These are phyloP conservation scores for Cebidichthys violaceus DNA, from an alignment of 2,113 vertebrate genomes.

Conservation along the genomic window DNA sequence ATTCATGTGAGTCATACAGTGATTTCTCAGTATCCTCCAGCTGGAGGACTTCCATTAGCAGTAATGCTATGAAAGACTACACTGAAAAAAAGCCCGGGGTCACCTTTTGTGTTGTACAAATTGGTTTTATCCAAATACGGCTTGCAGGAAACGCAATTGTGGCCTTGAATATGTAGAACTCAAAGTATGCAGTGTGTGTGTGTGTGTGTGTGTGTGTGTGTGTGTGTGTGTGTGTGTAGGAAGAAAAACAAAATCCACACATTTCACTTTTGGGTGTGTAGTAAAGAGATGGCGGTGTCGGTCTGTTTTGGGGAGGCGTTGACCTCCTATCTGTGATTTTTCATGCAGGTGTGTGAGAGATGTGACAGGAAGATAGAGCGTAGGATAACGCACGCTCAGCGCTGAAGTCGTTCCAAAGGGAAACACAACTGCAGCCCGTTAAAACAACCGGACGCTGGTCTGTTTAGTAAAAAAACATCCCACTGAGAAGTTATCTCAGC, in stretches of 20 bases:
- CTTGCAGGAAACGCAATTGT: not conserved
- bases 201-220: too few species aligned
- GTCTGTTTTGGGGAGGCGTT: constrained; percentile 1
- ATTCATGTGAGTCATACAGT: constrained; percentile 6
- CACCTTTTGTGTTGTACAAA: not conserved
- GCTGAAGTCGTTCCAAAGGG: constrained; percentile 31
- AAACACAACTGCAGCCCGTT: constrained; percentile 35
- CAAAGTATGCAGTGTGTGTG: too few species aligned
- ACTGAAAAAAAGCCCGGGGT: not conserved
- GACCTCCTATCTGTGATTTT: not conserved
- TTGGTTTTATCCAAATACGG: not conserved
- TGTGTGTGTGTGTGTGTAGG: too few species aligned
- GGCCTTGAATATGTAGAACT: not conserved
- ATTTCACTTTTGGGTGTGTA: not conserved
- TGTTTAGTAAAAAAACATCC: constrained; percentile 67
- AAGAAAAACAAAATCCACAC: not conserved
- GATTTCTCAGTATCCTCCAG: not conserved
- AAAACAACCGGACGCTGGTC: constrained; percentile 29
- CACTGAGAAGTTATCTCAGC: constrained; percentile 12
- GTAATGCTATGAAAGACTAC: not conserved
- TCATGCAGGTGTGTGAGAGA: constrained; percentile 41
- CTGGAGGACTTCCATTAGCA: not conserved
- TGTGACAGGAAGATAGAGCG: constrained; percentile 9
- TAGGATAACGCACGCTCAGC: not conserved
- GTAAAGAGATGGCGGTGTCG: not conserved